These are phyloP conservation scores for Lutraria lutraria DNA, from an alignment of 2,888 invertebrate species.

Conservation along the genomic window DNA sequence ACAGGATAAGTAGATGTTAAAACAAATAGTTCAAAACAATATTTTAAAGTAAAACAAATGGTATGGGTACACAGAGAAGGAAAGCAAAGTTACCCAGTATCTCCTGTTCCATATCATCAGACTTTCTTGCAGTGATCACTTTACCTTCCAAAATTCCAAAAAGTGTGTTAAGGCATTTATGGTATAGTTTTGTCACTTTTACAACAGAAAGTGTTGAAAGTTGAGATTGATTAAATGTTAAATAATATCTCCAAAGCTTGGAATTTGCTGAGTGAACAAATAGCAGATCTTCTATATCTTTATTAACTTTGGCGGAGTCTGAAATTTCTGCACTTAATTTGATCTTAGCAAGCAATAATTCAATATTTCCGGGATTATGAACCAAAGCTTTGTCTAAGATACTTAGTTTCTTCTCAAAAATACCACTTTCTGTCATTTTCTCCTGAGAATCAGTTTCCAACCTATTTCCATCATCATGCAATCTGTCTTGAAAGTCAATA, in stretches of 20 bases:
- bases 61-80: no score
- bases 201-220: constrained; percentile 85
- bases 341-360: constrained; percentile 84
- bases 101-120: constrained; percentile 80
- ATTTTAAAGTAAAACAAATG: neutral
- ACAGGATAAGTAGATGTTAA: no score
- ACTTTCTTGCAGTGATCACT: constrained; percentile 82
- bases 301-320: constrained; percentile 82
- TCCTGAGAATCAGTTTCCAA: neutral
- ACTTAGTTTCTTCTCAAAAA: constrained; percentile 86
- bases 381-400: constrained; percentile 87
- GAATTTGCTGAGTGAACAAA: constrained; percentile 86
- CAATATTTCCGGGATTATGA: constrained; percentile 85
- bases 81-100: constrained; percentile 78
- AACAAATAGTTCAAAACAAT: neutral
- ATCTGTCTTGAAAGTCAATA: constrained; percentile 86
- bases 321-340: constrained; percentile 83
- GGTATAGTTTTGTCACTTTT: constrained; percentile 83
- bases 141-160: constrained; percentile 82
- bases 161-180: constrained; percentile 85
- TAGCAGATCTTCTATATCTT: constrained; percentile 86
- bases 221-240: constrained; percentile 85
- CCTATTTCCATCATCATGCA: constrained; percentile 57
- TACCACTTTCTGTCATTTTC: constrained; percentile 33
- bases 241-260: constrained; percentile 86